These are phyloP conservation scores for Catostomus latipinnis DNA, from an alignment of 2,797 vertebrate genomes.

Conservation along the genomic window DNA sequence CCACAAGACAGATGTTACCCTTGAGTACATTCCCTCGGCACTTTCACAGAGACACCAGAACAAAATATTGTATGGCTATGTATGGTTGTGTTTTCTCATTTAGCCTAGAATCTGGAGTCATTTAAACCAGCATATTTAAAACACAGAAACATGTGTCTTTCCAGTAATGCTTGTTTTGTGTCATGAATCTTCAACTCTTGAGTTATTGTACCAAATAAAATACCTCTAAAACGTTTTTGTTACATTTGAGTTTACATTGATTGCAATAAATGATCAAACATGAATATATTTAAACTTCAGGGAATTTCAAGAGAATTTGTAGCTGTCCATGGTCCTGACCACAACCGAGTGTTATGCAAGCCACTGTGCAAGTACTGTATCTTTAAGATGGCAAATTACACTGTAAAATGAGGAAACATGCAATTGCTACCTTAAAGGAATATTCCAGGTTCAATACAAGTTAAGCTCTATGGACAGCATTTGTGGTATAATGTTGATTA, in stretches of 20 bases:
- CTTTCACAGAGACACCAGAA: slow-evolving; percentile 30
- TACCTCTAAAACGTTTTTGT: slow-evolving; percentile 10
- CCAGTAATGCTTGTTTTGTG: slow-evolving; percentile 35
- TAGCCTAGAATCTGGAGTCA: slow-evolving; percentile 3
- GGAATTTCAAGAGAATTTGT: background rate
- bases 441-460: too few species aligned
- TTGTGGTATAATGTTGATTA: too few species aligned
- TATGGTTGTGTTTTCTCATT: slow-evolving; percentile 15
- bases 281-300: background rate
- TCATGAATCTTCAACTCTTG: slow-evolving; percentile 9
- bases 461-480: too few species aligned
- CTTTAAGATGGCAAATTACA: too few species aligned
- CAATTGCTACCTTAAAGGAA: too few species aligned
- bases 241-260: background rate
- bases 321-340: background rate
- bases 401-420: too few species aligned
- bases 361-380: too few species aligned
- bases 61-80: background rate
- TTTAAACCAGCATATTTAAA: slow-evolving; percentile 14
- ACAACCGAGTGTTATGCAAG: too few species aligned
- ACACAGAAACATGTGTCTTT: background rate
- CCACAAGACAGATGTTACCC: slow-evolving; percentile 24
- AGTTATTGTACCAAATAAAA: slow-evolving; percentile 30
- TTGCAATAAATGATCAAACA: background rate
- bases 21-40: slow-evolving; percentile 32